These are phyloP conservation scores for Corythoichthys haematopterus DNA, from an alignment of 2,113 vertebrate genomes.

Conservation along the genomic window DNA sequence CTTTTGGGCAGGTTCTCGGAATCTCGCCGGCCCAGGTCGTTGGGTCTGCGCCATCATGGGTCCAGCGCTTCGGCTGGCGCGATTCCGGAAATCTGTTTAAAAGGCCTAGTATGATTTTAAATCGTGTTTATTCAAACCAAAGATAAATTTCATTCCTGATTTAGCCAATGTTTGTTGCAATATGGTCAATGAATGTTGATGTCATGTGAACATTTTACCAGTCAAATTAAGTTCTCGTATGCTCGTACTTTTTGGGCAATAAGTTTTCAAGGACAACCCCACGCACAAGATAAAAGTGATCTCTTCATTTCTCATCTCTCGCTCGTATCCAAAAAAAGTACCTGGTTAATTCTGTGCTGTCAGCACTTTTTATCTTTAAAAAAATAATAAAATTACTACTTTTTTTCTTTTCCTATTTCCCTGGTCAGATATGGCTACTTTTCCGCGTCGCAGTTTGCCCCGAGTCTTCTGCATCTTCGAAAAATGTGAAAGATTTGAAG, in stretches of 20 bases:
- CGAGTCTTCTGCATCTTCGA: constrained; percentile 68
- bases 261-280: constrained; percentile 66
- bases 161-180: not conserved
- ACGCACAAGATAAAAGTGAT: constrained; percentile 63
- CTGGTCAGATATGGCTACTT: constrained; percentile 59
- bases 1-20: too few relatives aligned
- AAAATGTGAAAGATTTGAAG: constrained; percentile 67
- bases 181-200: not conserved
- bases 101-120: too few relatives aligned
- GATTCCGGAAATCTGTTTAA: too few relatives aligned
- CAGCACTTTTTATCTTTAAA: constrained; percentile 69
- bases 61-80: too few relatives aligned
- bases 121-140: too few relatives aligned
- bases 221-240: not conserved
- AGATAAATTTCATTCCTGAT: not conserved
- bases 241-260: not conserved
- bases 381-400: constrained; percentile 60
- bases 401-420: constrained; percentile 25
- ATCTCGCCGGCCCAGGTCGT: too few relatives aligned
- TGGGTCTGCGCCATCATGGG: too few relatives aligned
- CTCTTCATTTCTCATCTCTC: constrained; percentile 50
- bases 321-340: constrained; percentile 64
- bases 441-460: constrained; percentile 60
- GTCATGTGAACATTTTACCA: not conserved
- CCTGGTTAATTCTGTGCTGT: constrained; percentile 67